Conservation (phyloP, 2,113 vertebrate species). For the Agelaius tricolor region DNA sequence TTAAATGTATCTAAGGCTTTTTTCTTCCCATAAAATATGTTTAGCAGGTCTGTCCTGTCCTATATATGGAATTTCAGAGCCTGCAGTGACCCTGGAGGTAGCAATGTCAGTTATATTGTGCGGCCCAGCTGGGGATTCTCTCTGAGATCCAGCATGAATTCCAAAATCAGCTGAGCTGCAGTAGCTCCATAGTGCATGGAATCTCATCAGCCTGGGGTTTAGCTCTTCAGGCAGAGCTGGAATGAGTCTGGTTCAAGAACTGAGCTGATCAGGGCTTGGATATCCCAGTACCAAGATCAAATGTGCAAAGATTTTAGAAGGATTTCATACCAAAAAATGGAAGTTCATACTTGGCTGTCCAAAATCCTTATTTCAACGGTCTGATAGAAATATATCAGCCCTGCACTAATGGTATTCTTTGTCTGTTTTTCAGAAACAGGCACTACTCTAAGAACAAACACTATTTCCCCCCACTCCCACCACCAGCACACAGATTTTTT, state of each 20-base stretch:
- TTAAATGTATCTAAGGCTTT: neutral
- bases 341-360: neutral
- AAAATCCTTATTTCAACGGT: neutral
- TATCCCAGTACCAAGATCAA: neutral
- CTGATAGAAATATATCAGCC: neutral
- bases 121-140: neutral
- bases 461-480: rapidly evolving
- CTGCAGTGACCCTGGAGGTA: neutral
- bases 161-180: neutral
- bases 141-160: neutral
- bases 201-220: neutral
- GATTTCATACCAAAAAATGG: neutral
- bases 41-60: neutral
- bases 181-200: neutral
- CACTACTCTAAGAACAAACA: neutral
- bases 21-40: neutral
- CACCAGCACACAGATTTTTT: neutral
- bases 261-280: neutral
- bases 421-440: neutral
- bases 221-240: neutral
- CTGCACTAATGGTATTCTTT: neutral
- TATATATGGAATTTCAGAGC: neutral
- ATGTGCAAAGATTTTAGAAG: neutral
- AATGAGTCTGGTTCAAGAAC: neutral
- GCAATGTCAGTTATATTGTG: rapidly evolving